Evolutionary conservation across 2,113 vertebrate genomes (phyloP).

Genomic region (Dipodomys ordii): DNA sequence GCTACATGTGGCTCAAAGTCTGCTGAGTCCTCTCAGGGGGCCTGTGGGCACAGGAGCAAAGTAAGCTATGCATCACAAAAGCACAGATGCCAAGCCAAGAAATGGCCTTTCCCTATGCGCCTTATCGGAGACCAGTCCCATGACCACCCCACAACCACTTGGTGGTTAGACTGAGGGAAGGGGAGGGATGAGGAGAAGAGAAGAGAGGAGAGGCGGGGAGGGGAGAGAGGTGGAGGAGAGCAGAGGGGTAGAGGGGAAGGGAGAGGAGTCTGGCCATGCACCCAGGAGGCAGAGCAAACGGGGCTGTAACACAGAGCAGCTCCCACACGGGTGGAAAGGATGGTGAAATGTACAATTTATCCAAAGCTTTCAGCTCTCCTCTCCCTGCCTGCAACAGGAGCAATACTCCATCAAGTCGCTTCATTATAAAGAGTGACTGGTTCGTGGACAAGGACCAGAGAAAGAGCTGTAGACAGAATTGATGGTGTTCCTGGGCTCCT

Average conservation of each 20-base stretch:
- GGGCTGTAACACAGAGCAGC: too few relatives aligned
- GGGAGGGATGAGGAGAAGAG: too few relatives aligned
- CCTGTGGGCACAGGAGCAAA: neutral
- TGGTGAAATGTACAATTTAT: rapidly evolving
- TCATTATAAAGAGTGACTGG: neutral
- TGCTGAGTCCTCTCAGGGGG: too few relatives aligned
- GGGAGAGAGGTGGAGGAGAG: too few relatives aligned
- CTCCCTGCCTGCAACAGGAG: neutral
- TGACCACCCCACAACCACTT: neutral
- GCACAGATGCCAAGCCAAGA: neutral
- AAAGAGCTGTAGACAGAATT: neutral
- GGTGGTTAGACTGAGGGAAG: too few relatives aligned
- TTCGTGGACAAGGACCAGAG: neutral
- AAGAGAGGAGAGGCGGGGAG: too few relatives aligned
- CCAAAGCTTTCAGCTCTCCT: neutral
- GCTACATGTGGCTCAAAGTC: too few relatives aligned
- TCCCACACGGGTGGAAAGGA: rapidly evolving
- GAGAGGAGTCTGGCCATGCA: neutral
- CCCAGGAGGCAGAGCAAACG: neutral
- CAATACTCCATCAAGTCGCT: neutral
- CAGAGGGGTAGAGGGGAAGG: too few relatives aligned
- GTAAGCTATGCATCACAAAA: too few relatives aligned
- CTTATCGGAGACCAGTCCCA: neutral
- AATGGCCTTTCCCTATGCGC: rapidly evolving
- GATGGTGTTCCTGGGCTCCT: neutral